These are phyloP conservation scores for Sabellastarte sp. DNA, from an alignment of 2,888 invertebrate species.

Conservation along the genomic window DNA sequence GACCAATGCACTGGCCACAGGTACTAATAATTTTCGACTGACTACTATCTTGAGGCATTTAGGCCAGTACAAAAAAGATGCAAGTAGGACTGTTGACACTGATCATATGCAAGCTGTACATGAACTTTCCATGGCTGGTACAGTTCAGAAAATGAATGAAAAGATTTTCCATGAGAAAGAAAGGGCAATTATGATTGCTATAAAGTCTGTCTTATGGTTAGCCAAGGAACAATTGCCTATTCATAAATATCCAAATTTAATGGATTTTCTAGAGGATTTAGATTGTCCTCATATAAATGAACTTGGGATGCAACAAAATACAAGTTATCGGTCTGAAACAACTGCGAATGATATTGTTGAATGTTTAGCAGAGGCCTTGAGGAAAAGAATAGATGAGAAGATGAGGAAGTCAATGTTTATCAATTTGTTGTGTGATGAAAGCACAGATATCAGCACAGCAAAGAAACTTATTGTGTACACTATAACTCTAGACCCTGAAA, in stretches of 20 bases:
- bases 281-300: background rate
- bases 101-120: background rate
- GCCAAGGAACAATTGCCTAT: background rate
- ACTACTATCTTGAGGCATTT: background rate
- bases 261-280: background rate
- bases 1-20: background rate
- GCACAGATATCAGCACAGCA: background rate
- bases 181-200: background rate
- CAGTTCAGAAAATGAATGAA: background rate
- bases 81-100: background rate
- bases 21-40: background rate
- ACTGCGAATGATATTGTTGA: background rate
- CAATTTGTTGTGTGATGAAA: background rate
- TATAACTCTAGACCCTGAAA: background rate
- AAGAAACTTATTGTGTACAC: background rate
- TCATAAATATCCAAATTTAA: background rate
- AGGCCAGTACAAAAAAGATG: background rate
- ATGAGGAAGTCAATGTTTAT: background rate
- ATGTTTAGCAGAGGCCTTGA: background rate
- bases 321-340: background rate
- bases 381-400: background rate
- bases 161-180: background rate
- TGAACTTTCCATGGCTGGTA: background rate
- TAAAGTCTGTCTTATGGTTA: background rate
- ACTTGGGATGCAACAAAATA: background rate